Evolutionary conservation across 2,113 vertebrate species (phyloP), one percentile per base, ranked within the genome.

Genomic region (Indicator maculatus): DNA sequence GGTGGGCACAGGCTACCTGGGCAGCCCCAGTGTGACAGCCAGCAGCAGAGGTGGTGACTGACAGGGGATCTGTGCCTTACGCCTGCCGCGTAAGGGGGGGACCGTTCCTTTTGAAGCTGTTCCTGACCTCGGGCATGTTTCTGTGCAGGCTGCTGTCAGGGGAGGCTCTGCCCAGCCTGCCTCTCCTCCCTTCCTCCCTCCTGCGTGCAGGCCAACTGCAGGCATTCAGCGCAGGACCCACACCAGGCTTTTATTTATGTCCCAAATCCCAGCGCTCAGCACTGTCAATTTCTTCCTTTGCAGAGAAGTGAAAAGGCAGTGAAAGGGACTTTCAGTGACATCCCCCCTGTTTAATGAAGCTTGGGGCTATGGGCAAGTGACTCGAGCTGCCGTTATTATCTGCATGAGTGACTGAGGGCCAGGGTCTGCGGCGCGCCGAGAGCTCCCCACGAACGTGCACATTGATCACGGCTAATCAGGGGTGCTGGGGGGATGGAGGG

Each of bases 401-500:
- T 97, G 98, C 98, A 97, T 98, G 98, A 98, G 95, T 86, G 96
- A 96, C 92, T 94, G 97, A 97, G 94, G 97, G 97, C 97, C 79
- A 97, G 97, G 97, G 97, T 98, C 97, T 97, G 96, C 94, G 80
- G 94, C 55, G 96, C 95, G 97, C 97, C 88, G 96, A 97, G 97
- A 97, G 93, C 97, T 97, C 94, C 96, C 95, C 63, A 88, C 97
- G 97, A 98, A 98, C 98, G 97, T 97, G 96, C 96, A 95, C 98
- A 98, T 98, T 97, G 98, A 98, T 98, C 98, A 98, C 93, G 95
- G 95, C 97, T 98, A 98, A 98, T 98, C 98, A 98, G 97, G 95
- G 93, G 94, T 89, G 96, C 93, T 72, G 86, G 67, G 3, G 90
- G 61, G 73, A 94, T 65, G 92, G 92, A 95, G 94, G 92, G 92